phyloP scores from a whole-genome alignment of 2,888 invertebrate genomes.

The Gerris lacustris region DNA sequence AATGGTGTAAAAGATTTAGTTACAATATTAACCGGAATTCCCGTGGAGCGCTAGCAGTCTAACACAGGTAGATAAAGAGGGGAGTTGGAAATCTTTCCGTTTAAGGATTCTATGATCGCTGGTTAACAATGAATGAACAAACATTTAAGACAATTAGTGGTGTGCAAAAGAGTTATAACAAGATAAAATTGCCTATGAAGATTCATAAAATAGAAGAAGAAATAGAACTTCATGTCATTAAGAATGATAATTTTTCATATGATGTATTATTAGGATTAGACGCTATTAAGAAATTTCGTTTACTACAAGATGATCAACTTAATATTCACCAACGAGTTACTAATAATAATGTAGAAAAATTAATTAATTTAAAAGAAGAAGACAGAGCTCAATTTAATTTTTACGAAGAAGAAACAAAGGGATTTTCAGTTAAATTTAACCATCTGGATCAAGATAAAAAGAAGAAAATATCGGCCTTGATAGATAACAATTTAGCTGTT shows the following conservation, averaged over 20 bases:
- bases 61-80: too few species aligned
- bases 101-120: too few species aligned
- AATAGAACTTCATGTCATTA: background rate
- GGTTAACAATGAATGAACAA: background rate
- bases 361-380: background rate
- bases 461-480: constrained; percentile 17
- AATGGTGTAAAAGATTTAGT: too few species aligned
- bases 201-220: background rate
- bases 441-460: constrained; percentile 22
- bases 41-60: too few species aligned
- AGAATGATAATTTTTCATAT: background rate
- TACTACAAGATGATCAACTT: background rate
- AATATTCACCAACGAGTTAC: background rate
- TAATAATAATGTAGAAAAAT: background rate
- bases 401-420: constrained; percentile 6
- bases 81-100: too few species aligned
- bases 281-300: background rate
- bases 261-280: background rate
- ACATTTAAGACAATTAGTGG: background rate
- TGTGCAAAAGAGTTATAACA: background rate
- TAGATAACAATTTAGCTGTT: constrained; percentile 19
- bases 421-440: constrained; percentile 16
- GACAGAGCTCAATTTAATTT: background rate
- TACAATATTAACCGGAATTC: too few species aligned
- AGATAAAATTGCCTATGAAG: background rate